These are phyloP conservation scores for Paradoxurus hermaphroditus DNA, from an alignment of 2,113 vertebrate genomes.

Conservation along the genomic window DNA sequence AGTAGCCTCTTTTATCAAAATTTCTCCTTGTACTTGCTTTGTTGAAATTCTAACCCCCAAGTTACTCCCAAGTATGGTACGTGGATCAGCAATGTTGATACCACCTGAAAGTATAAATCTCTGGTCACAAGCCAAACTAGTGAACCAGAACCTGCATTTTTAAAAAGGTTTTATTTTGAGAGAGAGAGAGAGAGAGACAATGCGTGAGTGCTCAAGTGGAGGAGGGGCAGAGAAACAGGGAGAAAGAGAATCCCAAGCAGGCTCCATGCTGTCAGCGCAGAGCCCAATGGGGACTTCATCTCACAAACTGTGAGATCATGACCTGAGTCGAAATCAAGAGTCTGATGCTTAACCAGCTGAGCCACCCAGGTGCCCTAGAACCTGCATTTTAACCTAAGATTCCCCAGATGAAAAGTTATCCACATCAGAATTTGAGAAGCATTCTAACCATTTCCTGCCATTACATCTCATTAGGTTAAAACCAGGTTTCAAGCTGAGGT, in stretches of 20 bases:
- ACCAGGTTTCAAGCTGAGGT: constrained; percentile 6
- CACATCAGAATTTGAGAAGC: background rate
- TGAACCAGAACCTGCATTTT: constrained; percentile 1
- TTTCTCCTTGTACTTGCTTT: constrained; percentile 5
- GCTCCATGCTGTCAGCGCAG: too few species aligned
- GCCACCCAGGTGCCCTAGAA: background rate
- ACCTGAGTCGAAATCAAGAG: too few species aligned
- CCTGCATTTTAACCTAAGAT: background rate
- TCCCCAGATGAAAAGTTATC: background rate
- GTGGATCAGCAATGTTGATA: background rate
- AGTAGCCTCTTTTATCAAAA: background rate
- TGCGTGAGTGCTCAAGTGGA: too few species aligned
- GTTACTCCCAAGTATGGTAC: background rate
- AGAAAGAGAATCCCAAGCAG: too few species aligned
- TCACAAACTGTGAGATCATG: too few species aligned
- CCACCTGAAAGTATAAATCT: background rate
- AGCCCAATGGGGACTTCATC: too few species aligned
- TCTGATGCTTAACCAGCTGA: too few species aligned
- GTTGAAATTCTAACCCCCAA: constrained; percentile 9
- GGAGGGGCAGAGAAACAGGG: too few species aligned
- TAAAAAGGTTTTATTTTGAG: background rate
- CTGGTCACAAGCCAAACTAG: background rate
- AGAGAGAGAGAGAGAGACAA: too few species aligned
- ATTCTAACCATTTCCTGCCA: background rate
- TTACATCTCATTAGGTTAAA: constrained; percentile 16